Evolutionary conservation across 2,797 vertebrate species (phyloP).

Genomic region (Dromococcyx pavoninus): DNA sequence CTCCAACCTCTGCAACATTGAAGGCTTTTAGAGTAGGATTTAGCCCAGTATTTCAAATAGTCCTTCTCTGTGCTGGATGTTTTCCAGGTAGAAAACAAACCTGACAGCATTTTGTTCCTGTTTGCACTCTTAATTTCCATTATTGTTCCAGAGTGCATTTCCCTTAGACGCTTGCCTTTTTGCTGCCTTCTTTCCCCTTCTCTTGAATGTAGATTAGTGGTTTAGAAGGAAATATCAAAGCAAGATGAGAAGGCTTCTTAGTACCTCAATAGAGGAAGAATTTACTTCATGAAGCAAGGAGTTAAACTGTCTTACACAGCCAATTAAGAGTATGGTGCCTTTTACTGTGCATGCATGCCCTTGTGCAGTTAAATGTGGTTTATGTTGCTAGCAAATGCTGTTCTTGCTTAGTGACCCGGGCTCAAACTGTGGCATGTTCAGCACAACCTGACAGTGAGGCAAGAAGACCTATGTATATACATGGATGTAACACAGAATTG

Average conservation of each 20-base stretch:
- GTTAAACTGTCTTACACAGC: not conserved
- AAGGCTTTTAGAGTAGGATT: constrained; percentile 24
- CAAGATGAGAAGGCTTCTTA: not conserved
- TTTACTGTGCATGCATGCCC: not conserved
- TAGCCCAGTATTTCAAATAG: not conserved
- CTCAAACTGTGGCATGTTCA: not conserved
- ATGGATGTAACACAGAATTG: not conserved
- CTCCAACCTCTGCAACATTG: not conserved
- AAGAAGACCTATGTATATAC: not conserved
- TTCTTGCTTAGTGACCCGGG: not conserved
- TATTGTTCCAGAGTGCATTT: not conserved
- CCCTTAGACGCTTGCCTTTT: not conserved
- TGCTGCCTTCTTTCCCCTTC: not conserved
- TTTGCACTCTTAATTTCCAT: not conserved
- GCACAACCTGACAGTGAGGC: not conserved
- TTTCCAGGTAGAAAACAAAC: not conserved
- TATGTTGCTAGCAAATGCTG: not conserved
- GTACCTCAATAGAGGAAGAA: not conserved
- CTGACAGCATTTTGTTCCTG: not conserved
- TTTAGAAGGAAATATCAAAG: not conserved
- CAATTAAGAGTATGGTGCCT: not conserved
- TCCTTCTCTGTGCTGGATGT: not conserved
- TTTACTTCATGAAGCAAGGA: not conserved
- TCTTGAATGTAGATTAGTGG: not conserved
- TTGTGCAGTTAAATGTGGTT: constrained; percentile 11